Conservation (phyloP, 2,113 vertebrate genomes). For the Hemibagrus wyckioides region DNA sequence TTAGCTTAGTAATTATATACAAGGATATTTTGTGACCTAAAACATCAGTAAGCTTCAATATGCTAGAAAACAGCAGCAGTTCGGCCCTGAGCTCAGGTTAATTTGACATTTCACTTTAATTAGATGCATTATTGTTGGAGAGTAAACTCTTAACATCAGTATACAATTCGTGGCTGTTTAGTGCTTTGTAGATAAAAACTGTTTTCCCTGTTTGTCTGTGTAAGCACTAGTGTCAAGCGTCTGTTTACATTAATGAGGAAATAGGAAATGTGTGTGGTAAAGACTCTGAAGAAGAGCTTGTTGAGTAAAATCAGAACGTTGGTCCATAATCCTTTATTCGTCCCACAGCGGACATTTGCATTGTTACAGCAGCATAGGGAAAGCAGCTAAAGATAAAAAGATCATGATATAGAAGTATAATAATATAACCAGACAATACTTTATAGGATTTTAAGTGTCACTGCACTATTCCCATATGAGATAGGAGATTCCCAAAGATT, state of each 20-base stretch:
- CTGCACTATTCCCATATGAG: no score
- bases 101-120: no score
- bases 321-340: neutral
- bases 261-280: neutral
- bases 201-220: no score
- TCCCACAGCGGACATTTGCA: neutral
- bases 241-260: neutral
- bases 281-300: no score
- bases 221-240: slow-evolving; percentile 10
- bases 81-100: neutral
- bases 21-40: neutral
- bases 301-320: neutral
- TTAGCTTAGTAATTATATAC: neutral
- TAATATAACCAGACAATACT: no score
- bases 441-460: no score
- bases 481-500: no score
- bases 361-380: no score
- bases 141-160: neutral
- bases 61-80: neutral
- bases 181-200: slow-evolving; percentile 6
- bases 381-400: no score
- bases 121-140: neutral
- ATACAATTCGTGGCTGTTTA: neutral
- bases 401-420: no score
- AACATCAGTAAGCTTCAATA: neutral